Evolutionary conservation across 1,140 invertebrate species (phyloP).

Genomic region (Neodiprion virginianus): DNA sequence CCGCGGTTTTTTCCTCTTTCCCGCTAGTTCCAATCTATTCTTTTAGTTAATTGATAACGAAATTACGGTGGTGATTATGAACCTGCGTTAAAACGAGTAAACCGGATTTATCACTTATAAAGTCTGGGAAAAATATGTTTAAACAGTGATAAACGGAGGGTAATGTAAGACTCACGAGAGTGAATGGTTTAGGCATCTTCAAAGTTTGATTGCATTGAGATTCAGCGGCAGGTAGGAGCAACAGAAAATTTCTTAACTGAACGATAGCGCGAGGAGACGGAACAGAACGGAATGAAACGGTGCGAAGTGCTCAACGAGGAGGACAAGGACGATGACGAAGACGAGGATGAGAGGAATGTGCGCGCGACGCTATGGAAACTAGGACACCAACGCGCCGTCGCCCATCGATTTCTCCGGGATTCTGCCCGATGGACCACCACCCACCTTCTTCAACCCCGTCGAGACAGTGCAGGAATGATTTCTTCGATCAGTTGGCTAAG

Average conservation of each 20-base stretch:
- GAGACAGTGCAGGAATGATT: neutral
- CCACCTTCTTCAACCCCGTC: conserved; percentile 6
- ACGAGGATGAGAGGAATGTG: conserved; percentile 36
- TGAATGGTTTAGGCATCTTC: conserved; percentile 2
- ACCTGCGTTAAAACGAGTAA: no score
- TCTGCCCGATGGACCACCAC: conserved; percentile 58
- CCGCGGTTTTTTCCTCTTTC: no score
- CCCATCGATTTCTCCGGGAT: conserved; percentile 59
- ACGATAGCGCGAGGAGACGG: conserved; percentile 3
- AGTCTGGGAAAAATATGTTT: no score
- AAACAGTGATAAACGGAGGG: no score
- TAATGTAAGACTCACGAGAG: neutral
- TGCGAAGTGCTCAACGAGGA: neutral
- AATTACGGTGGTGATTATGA: no score
- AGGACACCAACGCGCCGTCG: conserved; percentile 53
- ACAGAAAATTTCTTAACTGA: conserved; percentile 2
- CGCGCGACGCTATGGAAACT: conserved; percentile 50
- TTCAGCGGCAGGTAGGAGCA: neutral
- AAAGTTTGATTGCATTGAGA: conserved; percentile 3
- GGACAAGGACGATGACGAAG: conserved; percentile 1
- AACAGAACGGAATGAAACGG: conserved; percentile 7
- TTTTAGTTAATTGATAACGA: no score
- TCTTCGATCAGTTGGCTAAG: neutral
- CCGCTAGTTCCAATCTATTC: no score
- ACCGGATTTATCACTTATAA: no score